Evolutionary conservation across 2,888 invertebrate species (phyloP).

Genomic region (Epinotia brunnichana): DNA sequence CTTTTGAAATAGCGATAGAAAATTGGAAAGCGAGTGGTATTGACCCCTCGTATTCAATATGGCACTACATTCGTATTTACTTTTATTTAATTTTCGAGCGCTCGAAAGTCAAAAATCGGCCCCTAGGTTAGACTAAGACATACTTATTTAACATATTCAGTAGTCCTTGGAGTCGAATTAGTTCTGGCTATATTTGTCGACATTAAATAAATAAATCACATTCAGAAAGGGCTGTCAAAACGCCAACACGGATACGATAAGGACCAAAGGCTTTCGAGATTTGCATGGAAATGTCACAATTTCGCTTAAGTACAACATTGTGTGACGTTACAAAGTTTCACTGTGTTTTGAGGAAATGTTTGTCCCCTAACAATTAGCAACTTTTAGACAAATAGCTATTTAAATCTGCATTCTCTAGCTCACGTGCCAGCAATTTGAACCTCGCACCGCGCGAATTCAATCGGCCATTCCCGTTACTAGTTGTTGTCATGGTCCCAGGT

Average conservation of each 20-base stretch:
- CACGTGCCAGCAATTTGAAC: slow-evolving; percentile 14
- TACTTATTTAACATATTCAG: too few species aligned
- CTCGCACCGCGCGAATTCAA: slow-evolving; percentile 17
- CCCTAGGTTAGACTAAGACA: too few species aligned
- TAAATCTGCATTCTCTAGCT: slow-evolving; percentile 11
- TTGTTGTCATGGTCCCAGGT: slow-evolving; percentile 46
- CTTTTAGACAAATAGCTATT: slow-evolving; percentile 3
- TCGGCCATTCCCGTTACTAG: slow-evolving; percentile 36
- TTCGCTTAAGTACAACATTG: background rate
- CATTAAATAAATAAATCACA: background rate
- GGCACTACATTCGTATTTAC: too few species aligned
- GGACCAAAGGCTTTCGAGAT: background rate
- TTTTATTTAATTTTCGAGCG: too few species aligned
- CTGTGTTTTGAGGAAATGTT: slow-evolving; percentile 5
- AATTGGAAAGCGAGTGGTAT: too few species aligned
- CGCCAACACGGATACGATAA: background rate
- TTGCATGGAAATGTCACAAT: background rate
- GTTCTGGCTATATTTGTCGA: background rate
- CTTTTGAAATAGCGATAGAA: too few species aligned
- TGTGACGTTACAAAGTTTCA: slow-evolving; percentile 12
- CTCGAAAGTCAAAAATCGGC: too few species aligned
- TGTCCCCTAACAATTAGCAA: slow-evolving; percentile 13
- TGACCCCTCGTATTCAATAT: too few species aligned
- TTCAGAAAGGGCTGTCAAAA: background rate
- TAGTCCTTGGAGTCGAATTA: background rate